These are phyloP conservation scores for Dicrostonyx torquatus DNA, from an alignment of 2,797 vertebrate species.

Conservation along the genomic window DNA sequence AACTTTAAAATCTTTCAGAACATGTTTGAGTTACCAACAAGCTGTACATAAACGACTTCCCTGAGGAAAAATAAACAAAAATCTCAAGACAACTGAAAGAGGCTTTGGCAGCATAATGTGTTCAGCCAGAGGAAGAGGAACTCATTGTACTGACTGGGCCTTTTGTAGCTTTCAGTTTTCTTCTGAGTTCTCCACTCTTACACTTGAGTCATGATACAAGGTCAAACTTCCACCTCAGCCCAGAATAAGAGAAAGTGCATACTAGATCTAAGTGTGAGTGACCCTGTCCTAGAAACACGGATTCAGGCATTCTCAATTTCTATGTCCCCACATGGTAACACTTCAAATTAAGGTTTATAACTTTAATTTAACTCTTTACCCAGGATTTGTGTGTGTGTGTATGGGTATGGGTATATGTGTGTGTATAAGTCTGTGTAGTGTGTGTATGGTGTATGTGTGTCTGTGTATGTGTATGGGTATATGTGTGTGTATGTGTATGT, in stretches of 20 bases:
- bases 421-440: neutral
- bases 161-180: neutral
- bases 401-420: neutral
- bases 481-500: neutral
- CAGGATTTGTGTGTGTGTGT: neutral
- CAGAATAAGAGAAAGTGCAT: neutral
- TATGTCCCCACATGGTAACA: neutral
- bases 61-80: neutral
- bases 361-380: neutral
- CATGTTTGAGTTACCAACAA: neutral
- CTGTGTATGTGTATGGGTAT: neutral
- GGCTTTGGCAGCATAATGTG: neutral
- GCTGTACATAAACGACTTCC: neutral
- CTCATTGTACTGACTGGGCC: accelerated
- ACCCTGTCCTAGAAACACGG: neutral
- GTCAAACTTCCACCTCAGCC: neutral
- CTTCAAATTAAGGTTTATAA: neutral
- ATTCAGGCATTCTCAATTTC: neutral
- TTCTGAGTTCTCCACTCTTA: too few species aligned
- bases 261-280: neutral
- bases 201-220: accelerated
- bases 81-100: neutral
- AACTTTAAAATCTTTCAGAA: neutral
- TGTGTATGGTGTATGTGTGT: neutral
- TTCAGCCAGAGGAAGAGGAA: neutral